Evolutionary conservation across 2,888 invertebrate species (phyloP).

Genomic region (Autographa gamma): DNA sequence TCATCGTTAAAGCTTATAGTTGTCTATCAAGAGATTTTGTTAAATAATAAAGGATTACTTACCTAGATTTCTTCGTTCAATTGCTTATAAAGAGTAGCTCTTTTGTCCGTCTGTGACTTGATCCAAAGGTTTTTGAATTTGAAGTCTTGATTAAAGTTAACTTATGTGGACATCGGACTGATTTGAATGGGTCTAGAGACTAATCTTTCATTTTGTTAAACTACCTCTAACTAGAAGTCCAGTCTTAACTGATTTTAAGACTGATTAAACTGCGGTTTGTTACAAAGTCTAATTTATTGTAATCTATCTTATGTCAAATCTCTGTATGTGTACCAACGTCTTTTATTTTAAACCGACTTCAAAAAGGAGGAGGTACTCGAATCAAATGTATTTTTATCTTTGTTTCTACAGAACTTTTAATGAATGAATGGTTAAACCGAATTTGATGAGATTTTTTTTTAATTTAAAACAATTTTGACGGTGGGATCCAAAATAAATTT

Average conservation of each 20-base stretch:
- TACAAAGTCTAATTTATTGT: neutral
- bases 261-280: neutral
- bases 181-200: neutral
- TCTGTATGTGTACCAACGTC: neutral
- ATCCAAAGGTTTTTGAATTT: neutral
- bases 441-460: too few species aligned
- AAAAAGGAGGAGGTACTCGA: too few species aligned
- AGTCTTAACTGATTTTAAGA: too few species aligned
- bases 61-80: neutral
- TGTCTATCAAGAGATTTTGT: too few species aligned
- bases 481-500: too few species aligned
- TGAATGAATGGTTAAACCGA: too few species aligned
- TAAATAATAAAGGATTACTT: too few species aligned
- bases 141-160: conserved; percentile 1
- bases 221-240: neutral
- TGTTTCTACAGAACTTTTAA: too few species aligned
- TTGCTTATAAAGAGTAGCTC: neutral
- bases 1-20: too few species aligned
- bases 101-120: neutral
- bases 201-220: neutral
- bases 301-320: neutral
- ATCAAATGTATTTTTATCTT: too few species aligned
- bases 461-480: too few species aligned
- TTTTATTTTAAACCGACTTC: too few species aligned
- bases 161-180: conserved; percentile 1